These are phyloP conservation scores for Chaetodon auriga DNA, from an alignment of 2,113 vertebrate genomes.

Conservation along the genomic window DNA sequence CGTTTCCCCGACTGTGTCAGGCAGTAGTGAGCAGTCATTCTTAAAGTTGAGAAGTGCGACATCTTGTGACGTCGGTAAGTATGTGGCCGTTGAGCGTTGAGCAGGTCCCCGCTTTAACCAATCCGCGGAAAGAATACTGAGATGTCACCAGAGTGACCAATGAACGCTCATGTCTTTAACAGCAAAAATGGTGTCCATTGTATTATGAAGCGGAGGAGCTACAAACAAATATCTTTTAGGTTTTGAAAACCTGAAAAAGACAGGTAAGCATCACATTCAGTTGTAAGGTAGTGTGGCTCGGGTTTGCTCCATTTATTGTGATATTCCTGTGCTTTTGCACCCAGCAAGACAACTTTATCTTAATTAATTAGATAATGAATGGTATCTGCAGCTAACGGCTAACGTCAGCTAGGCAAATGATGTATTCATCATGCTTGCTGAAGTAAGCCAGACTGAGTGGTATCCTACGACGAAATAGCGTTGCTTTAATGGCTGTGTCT, in stretches of 20 bases:
- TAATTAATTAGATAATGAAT: background rate
- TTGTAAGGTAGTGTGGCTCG: fast-evolving
- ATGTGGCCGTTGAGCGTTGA: fast-evolving
- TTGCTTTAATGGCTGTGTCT: background rate
- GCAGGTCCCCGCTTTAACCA: conserved; percentile 17
- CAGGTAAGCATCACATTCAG: conserved; percentile 35
- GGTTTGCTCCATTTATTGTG: background rate
- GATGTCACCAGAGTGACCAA: conserved; percentile 25
- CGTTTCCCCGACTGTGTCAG: background rate
- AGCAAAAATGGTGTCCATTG: conserved; percentile 34
- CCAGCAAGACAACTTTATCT: background rate
- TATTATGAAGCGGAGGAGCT: conserved; percentile 16
- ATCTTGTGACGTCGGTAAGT: conserved; percentile 33
- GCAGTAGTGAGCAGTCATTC: fast-evolving
- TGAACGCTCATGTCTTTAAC: conserved; percentile 30
- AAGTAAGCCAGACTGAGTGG: background rate
- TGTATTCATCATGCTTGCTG: background rate
- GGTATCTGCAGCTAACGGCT: conserved; percentile 34
- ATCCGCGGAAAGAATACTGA: conserved; percentile 52
- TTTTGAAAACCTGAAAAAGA: background rate
- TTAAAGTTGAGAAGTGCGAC: conserved; percentile 44
- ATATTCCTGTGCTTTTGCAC: background rate
- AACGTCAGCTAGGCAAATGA: background rate
- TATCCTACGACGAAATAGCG: background rate
- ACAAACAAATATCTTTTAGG: conserved; percentile 13